A percentile compares a stretch with the other conserved stretches of the same genome.
Conservation (phyloP, 2,888 invertebrate genomes). For the Cinara cedri region DNA sequence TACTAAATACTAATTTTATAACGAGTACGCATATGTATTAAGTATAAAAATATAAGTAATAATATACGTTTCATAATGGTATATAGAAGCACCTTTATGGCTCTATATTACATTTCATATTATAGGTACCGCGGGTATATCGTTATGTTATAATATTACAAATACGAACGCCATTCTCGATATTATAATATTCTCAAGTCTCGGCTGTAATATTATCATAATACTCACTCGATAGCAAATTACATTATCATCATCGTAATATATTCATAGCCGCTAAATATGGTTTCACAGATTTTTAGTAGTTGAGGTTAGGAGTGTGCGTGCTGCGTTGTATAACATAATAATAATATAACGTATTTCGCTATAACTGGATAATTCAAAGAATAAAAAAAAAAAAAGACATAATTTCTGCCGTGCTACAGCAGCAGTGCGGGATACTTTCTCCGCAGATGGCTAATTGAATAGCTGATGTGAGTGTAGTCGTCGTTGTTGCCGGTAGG, state of each 20-base stretch:
- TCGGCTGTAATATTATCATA: background rate
- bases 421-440: background rate
- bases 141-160: background rate
- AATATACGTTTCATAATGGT: too few relatives aligned
- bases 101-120: too few relatives aligned
- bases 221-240: background rate
- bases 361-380: constrained; percentile 22
- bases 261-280: constrained; percentile 8
- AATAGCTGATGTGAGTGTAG: background rate
- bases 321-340: constrained; percentile 1
- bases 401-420: background rate
- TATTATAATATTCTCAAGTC: background rate
- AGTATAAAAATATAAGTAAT: too few relatives aligned
- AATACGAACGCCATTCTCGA: background rate
- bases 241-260: background rate
- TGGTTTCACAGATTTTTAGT: constrained; percentile 7
- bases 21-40: too few relatives aligned
- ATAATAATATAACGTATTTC: constrained; percentile 10
- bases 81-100: too few relatives aligned
- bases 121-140: too few relatives aligned
- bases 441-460: constrained; percentile 27
- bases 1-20: too few relatives aligned
- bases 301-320: constrained; percentile 3
- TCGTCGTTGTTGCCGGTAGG: too few relatives aligned
- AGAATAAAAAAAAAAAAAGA: constrained; percentile 12